Evolutionary conservation across 2,888 invertebrate genomes (phyloP), one percentile per base, ranked within the genome.

Genomic region (Pelosia muscerda): DNA sequence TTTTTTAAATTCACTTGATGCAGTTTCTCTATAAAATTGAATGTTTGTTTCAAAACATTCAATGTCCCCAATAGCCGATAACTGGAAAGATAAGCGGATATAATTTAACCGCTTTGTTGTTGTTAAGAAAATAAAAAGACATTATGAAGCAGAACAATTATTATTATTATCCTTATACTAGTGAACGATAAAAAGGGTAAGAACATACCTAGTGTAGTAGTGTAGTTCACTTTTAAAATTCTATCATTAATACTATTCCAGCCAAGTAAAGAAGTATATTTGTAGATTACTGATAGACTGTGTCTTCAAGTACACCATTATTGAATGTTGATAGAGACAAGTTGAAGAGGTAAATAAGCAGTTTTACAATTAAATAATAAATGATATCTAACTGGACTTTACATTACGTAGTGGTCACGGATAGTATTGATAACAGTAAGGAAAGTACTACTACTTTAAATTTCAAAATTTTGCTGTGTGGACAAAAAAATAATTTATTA

Each of bases 31-130:
- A 66, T 42, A 65, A 28, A 58, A 75, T n/a, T n/a, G n/a, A n/a
- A n/a, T n/a, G n/a, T n/a, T n/a, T n/a, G n/a, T n/a, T n/a, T n/a
- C n/a, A 64, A 64, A 68, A 58, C 66, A 28, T 61, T 72, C 66
- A 78, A 77, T 78, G 72, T 78, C 76, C 76, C 56, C 66, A 73
- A 76, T 68, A 69, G 55, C 58, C 59, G 78, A 78, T 74, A 77
- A 54, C 69, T 67, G 55, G 55, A 58, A 66, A 68, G 77, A 78
- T 77, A 77, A 78, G 76, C 59, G 61, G 53, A 73, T 70, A 15
- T 15, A 26, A 71, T 73, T 78, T 70, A 77, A 76, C 68, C 53
- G 75, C 63, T 72, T 72, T 68, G 66, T 70, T 60, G 42, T 61
- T 65, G 57, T 71, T 62, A 77, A 74, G 65, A 64, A 63, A 74